Conservation (phyloP, 1,140 invertebrate genomes). For the Chymomyza costata region DNA sequence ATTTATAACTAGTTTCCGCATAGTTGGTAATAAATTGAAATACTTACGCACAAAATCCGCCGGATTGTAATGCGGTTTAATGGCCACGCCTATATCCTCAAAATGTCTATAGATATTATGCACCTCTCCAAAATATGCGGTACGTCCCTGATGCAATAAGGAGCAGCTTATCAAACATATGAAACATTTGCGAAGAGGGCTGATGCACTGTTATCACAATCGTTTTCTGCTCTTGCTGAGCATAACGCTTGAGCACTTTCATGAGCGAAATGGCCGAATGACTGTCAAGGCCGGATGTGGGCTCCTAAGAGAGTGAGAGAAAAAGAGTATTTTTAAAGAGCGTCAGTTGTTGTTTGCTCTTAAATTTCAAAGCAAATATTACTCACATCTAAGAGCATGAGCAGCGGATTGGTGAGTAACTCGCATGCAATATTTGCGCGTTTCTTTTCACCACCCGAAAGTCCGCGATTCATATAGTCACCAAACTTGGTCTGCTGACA, state of each 20-base stretch:
- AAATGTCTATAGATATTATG: conserved; percentile 87
- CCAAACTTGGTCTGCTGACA: conserved; percentile 91
- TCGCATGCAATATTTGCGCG: conserved; percentile 91
- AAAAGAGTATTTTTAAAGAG: background rate
- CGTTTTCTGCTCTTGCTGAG: conserved; percentile 86
- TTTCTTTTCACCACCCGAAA: conserved; percentile 92
- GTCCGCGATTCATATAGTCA: conserved; percentile 84
- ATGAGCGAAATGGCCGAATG: conserved; percentile 87
- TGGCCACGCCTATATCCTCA: conserved; percentile 82
- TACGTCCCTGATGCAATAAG: conserved; percentile 85
- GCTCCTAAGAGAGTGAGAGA: conserved; percentile 80
- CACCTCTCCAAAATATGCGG: conserved; percentile 88
- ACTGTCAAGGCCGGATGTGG: conserved; percentile 90
- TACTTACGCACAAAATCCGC: conserved; percentile 90
- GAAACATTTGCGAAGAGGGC: conserved; percentile 91
- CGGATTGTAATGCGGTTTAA: conserved; percentile 89
- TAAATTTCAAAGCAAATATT: too few species aligned
- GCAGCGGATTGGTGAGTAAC: conserved; percentile 87
- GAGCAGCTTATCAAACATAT: conserved; percentile 89
- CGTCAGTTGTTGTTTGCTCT: too few species aligned
- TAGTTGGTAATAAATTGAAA: background rate
- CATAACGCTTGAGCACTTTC: conserved; percentile 84
- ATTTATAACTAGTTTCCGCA: too few species aligned
- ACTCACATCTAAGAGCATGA: conserved; percentile 91
- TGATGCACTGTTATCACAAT: conserved; percentile 90